phyloP scores from a whole-genome alignment of 1,140 invertebrate species.

The Chrysoperla carnea region DNA sequence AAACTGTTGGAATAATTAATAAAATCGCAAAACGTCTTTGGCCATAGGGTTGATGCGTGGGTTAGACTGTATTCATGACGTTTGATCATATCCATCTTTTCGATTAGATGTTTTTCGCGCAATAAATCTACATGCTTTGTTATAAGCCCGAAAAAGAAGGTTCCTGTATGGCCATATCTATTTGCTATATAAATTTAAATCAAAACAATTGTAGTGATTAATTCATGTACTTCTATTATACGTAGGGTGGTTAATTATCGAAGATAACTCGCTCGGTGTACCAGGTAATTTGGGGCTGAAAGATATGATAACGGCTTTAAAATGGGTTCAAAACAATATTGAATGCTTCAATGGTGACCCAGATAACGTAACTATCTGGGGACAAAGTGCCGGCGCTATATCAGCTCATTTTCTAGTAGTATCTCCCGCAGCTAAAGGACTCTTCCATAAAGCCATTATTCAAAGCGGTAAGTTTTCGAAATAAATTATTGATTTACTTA shows the following conservation, averaged over 20 bases:
- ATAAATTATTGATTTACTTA: too few relatives aligned
- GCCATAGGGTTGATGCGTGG: too few relatives aligned
- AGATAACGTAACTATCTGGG: slow-evolving; percentile 25
- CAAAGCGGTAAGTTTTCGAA: slow-evolving; percentile 28
- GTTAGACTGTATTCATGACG: too few relatives aligned
- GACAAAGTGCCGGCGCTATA: slow-evolving; percentile 29
- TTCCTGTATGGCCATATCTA: too few relatives aligned
- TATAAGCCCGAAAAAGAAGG: too few relatives aligned
- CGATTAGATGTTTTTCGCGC: too few relatives aligned
- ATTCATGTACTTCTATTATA: slow-evolving; percentile 6
- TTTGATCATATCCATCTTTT: too few relatives aligned
- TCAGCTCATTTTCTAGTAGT: slow-evolving; percentile 16
- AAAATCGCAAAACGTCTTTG: too few relatives aligned
- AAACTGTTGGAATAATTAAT: too few relatives aligned
- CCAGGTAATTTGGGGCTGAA: slow-evolving; percentile 42
- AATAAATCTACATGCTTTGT: too few relatives aligned
- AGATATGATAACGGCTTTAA: slow-evolving; percentile 35
- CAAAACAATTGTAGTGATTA: too few relatives aligned
- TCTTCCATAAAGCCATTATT: slow-evolving; percentile 37
- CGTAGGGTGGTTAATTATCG: slow-evolving; percentile 14
- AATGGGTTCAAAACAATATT: slow-evolving; percentile 37
- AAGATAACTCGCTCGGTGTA: slow-evolving; percentile 21
- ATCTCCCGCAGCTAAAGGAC: slow-evolving; percentile 13
- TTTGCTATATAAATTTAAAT: too few relatives aligned
- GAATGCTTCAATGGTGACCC: slow-evolving; percentile 27